Percentiles rank a stretch among this genome's conserved stretches.
phyloP scores from a whole-genome alignment of 2,888 invertebrate genomes.

The Brachylomia viminalis region DNA sequence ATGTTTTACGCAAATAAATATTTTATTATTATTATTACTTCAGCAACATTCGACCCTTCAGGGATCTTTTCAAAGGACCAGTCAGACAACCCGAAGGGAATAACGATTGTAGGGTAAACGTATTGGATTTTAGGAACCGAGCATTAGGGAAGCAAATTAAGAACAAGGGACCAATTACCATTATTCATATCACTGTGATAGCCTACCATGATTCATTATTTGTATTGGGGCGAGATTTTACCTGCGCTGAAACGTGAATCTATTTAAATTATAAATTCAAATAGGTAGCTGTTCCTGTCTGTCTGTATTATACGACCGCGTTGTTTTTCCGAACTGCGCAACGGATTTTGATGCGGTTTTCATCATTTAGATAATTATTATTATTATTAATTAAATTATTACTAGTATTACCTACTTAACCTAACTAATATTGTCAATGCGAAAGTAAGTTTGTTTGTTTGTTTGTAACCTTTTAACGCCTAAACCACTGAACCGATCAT shows the following conservation, averaged over 20 bases:
- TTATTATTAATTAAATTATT: no score
- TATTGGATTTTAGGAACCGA: constrained; percentile 6
- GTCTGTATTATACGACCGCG: no score
- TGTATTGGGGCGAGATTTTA: background rate
- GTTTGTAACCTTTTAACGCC: no score
- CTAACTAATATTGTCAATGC: no score
- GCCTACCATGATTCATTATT: background rate
- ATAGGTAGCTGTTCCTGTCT: background rate
- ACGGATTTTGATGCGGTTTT: background rate
- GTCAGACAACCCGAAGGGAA: background rate
- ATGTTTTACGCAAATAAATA: no score
- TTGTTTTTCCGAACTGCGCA: background rate
- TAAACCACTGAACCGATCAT: no score
- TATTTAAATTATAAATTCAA: background rate
- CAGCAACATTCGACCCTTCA: background rate
- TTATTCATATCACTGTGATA: constrained; percentile 35
- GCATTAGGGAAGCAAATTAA: constrained; percentile 22
- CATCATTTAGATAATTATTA: no score
- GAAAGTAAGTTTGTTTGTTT: no score
- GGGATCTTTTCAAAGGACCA: background rate
- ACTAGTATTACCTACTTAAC: no score
- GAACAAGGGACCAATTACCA: constrained; percentile 39
- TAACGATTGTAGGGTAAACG: background rate
- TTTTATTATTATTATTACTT: no score
- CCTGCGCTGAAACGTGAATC: background rate